These are phyloP conservation scores for Cataglyphis livida DNA, from an alignment of 2,888 invertebrate species.

Conservation along the genomic window DNA sequence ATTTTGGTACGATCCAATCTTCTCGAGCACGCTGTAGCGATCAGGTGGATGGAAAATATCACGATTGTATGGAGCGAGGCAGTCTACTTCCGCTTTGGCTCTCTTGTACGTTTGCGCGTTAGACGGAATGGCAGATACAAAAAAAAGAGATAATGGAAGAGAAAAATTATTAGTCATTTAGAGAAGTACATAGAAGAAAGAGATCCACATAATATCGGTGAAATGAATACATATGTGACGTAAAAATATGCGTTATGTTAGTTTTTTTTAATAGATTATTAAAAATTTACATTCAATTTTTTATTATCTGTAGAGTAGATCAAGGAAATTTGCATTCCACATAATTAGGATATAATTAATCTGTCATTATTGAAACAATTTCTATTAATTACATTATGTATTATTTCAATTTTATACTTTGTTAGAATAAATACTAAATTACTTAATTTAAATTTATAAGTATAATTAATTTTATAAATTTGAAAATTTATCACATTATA, in stretches of 20 bases:
- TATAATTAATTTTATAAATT: not conserved
- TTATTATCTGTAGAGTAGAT: not conserved
- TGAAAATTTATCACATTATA: not conserved
- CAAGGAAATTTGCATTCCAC: not conserved
- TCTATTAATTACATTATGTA: not conserved
- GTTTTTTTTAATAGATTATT: not conserved
- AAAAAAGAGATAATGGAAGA: not conserved
- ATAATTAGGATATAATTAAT: not conserved
- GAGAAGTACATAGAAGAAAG: not conserved
- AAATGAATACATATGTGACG: not conserved
- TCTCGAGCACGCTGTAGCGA: slow-evolving; percentile 64
- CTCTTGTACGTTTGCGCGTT: slow-evolving; percentile 21
- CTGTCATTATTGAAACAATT: not conserved
- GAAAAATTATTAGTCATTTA: slow-evolving; percentile 19
- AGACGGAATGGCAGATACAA: not conserved
- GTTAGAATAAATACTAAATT: not conserved
- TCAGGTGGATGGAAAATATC: slow-evolving; percentile 72
- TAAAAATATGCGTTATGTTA: not conserved
- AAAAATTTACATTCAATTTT: not conserved
- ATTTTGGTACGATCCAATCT: slow-evolving; percentile 73
- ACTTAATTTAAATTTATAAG: not conserved
- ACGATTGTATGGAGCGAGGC: slow-evolving; percentile 57
- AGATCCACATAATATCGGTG: not conserved
- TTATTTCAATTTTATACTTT: not conserved
- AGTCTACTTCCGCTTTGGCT: slow-evolving; percentile 46